phyloP scores from a whole-genome alignment of 2,888 invertebrate species.

The Limnephilus marmoratus region DNA sequence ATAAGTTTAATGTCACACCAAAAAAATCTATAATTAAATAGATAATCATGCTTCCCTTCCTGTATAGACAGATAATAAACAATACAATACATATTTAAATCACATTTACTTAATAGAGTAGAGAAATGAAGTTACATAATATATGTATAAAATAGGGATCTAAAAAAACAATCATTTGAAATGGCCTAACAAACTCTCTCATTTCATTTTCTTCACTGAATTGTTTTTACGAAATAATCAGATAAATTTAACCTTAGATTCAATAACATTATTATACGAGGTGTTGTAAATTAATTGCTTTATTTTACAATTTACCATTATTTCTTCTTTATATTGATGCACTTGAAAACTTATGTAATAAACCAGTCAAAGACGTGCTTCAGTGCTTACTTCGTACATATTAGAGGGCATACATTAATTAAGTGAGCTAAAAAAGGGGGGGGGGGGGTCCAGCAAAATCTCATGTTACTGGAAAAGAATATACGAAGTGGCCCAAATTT shows the following conservation, averaged over 20 bases:
- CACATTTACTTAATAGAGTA: neutral
- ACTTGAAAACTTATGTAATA: neutral
- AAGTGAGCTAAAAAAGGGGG: no score
- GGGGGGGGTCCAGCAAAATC: no score
- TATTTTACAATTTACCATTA: neutral
- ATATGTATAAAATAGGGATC: neutral
- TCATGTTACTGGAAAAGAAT: no score
- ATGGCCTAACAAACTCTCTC: neutral
- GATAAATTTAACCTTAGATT: neutral
- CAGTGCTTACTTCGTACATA: neutral
- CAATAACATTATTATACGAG: neutral
- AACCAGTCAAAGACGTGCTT: neutral
- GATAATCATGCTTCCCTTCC: neutral
- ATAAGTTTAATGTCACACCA: neutral
- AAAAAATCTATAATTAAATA: neutral
- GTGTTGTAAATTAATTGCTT: neutral
- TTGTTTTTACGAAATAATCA: neutral
- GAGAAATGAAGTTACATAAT: neutral
- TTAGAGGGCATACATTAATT: no score
- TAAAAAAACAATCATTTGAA: neutral
- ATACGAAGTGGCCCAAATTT: no score
- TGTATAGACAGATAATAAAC: neutral
- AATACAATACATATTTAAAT: neutral
- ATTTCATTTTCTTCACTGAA: neutral
- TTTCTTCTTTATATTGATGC: neutral